Conservation (phyloP, 1,140 invertebrate genomes). For the Drosophila watanabei region DNA sequence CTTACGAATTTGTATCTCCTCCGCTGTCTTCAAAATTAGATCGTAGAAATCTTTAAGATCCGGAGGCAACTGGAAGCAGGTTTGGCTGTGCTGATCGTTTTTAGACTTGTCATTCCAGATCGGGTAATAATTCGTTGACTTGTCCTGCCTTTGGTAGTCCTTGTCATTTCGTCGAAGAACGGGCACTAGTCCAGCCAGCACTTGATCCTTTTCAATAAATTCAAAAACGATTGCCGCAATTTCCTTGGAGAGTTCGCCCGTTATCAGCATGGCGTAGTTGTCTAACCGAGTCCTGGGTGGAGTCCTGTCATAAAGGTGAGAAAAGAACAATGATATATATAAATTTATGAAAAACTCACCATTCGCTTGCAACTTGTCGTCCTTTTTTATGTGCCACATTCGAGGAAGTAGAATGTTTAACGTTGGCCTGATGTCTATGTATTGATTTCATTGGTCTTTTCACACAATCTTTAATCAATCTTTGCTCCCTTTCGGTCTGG, state of each 20-base stretch:
- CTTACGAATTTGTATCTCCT: slow-evolving; percentile 51
- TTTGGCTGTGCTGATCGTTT: slow-evolving; percentile 15
- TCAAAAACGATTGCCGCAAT: slow-evolving; percentile 55
- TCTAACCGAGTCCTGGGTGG: background rate
- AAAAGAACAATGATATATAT: background rate
- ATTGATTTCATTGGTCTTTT: background rate
- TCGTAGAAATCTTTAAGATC: slow-evolving; percentile 74
- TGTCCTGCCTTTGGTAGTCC: background rate
- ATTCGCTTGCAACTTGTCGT: background rate
- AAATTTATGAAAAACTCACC: slow-evolving; percentile 2
- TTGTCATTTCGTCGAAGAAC: slow-evolving; percentile 47
- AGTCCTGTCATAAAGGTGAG: background rate
- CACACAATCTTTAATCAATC: background rate
- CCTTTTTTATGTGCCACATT: background rate
- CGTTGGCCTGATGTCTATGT: no score
- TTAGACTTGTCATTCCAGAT: slow-evolving; percentile 42
- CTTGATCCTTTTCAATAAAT: slow-evolving; percentile 50
- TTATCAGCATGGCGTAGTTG: slow-evolving; percentile 31
- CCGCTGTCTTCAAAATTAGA: slow-evolving; percentile 45
- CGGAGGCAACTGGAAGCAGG: slow-evolving; percentile 61
- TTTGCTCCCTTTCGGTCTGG: background rate
- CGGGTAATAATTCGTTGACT: slow-evolving; percentile 48
- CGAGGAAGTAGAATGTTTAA: background rate
- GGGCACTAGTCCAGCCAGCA: slow-evolving; percentile 27
- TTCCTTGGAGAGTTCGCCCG: slow-evolving; percentile 39